A percentile compares a stretch with the other conserved stretches of the same genome.
phyloP scores from a whole-genome alignment of 64 coral and sea anemone genomes.

The Stichodactyla mertensii region DNA sequence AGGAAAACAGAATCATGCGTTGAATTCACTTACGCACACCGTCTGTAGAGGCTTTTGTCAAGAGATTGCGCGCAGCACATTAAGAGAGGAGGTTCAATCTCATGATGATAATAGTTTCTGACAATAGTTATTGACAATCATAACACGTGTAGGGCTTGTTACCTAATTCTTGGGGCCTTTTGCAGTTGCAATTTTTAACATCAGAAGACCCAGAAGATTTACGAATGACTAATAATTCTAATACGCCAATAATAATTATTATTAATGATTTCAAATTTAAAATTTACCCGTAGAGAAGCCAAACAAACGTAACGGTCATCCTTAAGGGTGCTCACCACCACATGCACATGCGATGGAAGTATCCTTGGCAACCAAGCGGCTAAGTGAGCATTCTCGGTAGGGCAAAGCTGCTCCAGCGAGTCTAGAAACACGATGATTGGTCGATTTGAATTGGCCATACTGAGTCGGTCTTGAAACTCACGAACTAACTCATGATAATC shows the following conservation, averaged over 20 bases:
- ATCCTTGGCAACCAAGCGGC: conserved; percentile 87
- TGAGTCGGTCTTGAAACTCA: conserved; percentile 78
- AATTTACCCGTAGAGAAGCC: background rate
- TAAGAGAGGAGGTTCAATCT: too few relatives aligned
- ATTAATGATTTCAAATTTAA: background rate
- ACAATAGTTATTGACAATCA: too few relatives aligned
- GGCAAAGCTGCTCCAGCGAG: conserved; percentile 70
- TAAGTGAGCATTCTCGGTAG: conserved; percentile 59
- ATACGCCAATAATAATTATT: background rate
- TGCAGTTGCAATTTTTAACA: too few relatives aligned
- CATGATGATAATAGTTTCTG: too few relatives aligned
- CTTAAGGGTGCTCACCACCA: conserved; percentile 56
- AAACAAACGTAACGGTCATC: conserved; percentile 1
- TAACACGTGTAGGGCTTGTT: too few relatives aligned
- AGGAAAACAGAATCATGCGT: background rate
- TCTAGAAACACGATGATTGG: conserved; percentile 75
- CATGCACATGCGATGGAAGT: conserved; percentile 71
- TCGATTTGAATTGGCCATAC: conserved; percentile 53
- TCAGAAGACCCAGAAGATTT: too few relatives aligned
- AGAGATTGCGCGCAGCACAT: too few relatives aligned
- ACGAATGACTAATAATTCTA: background rate
- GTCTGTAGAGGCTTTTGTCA: too few relatives aligned
- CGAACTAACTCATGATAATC: conserved; percentile 73
- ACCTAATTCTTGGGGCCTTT: too few relatives aligned
- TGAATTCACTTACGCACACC: background rate